Evolutionary conservation across 2,888 invertebrate genomes (phyloP).

Genomic region (Choreutis nemorana): DNA sequence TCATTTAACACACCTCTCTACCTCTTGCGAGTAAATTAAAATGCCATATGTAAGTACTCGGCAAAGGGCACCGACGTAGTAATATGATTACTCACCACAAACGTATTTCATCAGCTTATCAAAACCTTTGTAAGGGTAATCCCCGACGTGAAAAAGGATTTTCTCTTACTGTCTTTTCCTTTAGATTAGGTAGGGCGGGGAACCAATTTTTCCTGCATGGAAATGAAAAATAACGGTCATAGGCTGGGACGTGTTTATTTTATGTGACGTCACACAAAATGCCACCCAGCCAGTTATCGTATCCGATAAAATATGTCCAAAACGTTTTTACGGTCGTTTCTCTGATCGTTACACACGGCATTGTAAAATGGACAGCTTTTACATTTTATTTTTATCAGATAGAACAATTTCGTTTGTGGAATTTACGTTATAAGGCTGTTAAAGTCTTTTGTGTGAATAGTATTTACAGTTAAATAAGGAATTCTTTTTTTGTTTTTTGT

Average conservation of each 20-base stretch:
- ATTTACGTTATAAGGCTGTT: too few relatives aligned
- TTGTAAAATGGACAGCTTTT: too few relatives aligned
- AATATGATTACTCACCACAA: constrained; percentile 2
- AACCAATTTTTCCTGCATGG: constrained; percentile 1
- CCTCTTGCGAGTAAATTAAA: constrained; percentile 1
- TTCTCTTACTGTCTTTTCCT: constrained; percentile 3
- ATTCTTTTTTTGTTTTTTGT: too few relatives aligned
- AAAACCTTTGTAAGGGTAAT: constrained; percentile 5
- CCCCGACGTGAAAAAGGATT: background rate
- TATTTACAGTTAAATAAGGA: too few relatives aligned
- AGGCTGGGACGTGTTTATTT: constrained; percentile 6
- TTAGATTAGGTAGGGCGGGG: background rate
- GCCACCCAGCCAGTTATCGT: constrained; percentile 6
- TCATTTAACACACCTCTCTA: background rate
- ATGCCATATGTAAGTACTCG: constrained; percentile 3
- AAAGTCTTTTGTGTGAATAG: too few relatives aligned
- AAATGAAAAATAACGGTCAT: constrained; percentile 4
- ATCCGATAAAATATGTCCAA: constrained; percentile 6
- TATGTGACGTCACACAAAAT: constrained; percentile 4
- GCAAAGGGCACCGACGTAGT: constrained; percentile 4
- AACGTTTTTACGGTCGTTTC: constrained; percentile 11
- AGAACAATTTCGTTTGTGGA: too few relatives aligned
- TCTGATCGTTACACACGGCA: too few relatives aligned
- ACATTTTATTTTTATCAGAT: too few relatives aligned
- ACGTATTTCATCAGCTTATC: constrained; percentile 8